These are phyloP conservation scores for Geococcyx californianus DNA, from an alignment of 2,113 vertebrate genomes.

Conservation along the genomic window DNA sequence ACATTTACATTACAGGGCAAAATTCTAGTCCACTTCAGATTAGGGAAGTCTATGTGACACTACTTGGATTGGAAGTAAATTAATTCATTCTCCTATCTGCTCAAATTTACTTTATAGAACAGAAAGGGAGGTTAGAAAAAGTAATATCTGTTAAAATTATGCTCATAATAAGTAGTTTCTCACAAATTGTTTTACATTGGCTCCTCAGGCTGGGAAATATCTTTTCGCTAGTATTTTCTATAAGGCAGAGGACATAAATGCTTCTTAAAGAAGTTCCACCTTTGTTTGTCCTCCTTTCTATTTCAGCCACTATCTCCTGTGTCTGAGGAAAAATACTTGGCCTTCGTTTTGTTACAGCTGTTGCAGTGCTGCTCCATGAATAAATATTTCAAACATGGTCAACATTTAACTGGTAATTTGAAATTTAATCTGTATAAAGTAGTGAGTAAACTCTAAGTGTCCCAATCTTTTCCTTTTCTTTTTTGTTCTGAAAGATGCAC, in stretches of 20 bases:
- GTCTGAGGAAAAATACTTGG: not conserved
- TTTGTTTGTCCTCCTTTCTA: not conserved
- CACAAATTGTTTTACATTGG: not conserved
- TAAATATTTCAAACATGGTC: slow-evolving; percentile 9
- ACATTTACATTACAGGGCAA: not conserved
- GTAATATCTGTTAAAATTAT: not conserved
- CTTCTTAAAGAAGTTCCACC: not conserved
- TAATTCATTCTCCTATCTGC: not conserved
- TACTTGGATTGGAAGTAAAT: not conserved
- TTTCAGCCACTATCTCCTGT: not conserved
- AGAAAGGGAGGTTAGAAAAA: not conserved
- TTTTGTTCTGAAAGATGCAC: not conserved
- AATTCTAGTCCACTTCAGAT: not conserved
- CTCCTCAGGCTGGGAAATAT: not conserved
- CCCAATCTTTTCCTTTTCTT: not conserved
- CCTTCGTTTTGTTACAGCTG: not conserved
- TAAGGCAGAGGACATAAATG: not conserved
- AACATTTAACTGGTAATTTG: too few species aligned
- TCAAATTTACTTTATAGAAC: not conserved
- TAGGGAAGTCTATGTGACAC: not conserved
- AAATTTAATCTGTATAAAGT: too few species aligned
- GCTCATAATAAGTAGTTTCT: not conserved
- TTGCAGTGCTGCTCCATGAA: not conserved
- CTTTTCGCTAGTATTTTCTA: not conserved
- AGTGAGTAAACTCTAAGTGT: not conserved